These are phyloP conservation scores for Pycnomerus fuliginosus DNA, from an alignment of 2,888 invertebrate species.

Conservation along the genomic window DNA sequence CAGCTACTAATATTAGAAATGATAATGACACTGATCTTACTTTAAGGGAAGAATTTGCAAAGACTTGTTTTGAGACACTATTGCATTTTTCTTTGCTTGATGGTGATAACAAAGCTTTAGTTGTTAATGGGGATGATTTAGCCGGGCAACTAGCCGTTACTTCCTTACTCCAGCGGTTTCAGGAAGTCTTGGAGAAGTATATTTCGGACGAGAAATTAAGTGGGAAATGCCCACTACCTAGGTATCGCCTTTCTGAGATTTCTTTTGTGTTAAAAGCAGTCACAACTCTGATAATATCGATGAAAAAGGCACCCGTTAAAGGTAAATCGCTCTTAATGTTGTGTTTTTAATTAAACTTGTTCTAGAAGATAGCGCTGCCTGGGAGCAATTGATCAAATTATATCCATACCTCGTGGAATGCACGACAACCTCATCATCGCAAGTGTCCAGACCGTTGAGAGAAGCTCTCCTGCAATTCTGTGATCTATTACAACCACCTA, in stretches of 20 bases:
- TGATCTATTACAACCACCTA: slow-evolving; percentile 72
- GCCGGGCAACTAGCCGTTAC: slow-evolving; percentile 82
- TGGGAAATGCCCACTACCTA: slow-evolving; percentile 84
- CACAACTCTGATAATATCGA: slow-evolving; percentile 85
- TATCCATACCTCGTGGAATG: slow-evolving; percentile 90
- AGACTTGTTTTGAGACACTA: slow-evolving; percentile 93
- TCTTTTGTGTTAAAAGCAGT: slow-evolving; percentile 94
- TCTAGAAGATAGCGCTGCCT: slow-evolving; percentile 83
- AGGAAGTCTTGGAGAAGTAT: slow-evolving; percentile 87
- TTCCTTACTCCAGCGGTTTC: slow-evolving; percentile 88
- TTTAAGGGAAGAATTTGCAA: slow-evolving; percentile 92
- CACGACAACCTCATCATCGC: slow-evolving; percentile 75
- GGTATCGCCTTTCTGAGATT: slow-evolving; percentile 92
- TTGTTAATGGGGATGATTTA: slow-evolving; percentile 52
- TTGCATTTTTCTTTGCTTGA: slow-evolving; percentile 89
- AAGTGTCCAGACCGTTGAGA: slow-evolving; percentile 75
- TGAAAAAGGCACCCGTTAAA: slow-evolving; percentile 88
- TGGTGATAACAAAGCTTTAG: slow-evolving; percentile 58
- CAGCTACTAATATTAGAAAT: slow-evolving; percentile 65
- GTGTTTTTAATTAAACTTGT: slow-evolving; percentile 27
- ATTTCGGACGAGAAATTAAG: slow-evolving; percentile 80
- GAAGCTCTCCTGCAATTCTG: slow-evolving; percentile 88
- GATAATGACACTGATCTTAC: slow-evolving; percentile 79
- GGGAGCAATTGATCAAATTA: slow-evolving; percentile 89
- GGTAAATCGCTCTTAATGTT: slow-evolving; percentile 54